Evolutionary conservation across 2,888 invertebrate genomes (phyloP).

Genomic region (Lobophora halterata): DNA sequence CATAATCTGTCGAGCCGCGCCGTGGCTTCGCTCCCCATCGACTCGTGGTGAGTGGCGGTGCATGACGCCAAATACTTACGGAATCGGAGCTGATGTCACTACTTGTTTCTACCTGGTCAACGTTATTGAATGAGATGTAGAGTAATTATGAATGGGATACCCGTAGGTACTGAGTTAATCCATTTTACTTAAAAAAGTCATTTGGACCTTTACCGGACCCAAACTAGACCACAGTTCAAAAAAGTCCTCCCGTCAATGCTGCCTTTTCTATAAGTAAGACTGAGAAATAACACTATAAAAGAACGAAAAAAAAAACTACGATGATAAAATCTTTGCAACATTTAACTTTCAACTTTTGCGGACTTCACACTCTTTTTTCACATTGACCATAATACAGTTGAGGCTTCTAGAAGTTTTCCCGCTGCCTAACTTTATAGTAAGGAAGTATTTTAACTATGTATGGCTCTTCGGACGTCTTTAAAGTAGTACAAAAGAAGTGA

Average conservation of each 20-base stretch:
- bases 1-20: too few species aligned
- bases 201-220: too few species aligned
- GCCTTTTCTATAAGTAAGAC: constrained; percentile 37
- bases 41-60: too few species aligned
- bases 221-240: constrained; percentile 17
- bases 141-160: too few species aligned
- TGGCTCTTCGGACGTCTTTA: constrained; percentile 21
- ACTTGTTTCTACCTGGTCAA: too few species aligned
- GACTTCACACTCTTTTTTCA: constrained; percentile 48
- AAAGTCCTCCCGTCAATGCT: constrained; percentile 27
- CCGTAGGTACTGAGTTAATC: too few species aligned
- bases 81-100: too few species aligned
- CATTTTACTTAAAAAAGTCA: too few species aligned
- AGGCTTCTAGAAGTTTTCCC: constrained; percentile 45
- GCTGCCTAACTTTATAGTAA: constrained; percentile 46
- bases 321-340: constrained; percentile 55
- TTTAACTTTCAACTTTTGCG: constrained; percentile 57
- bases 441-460: constrained; percentile 47
- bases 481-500: constrained; percentile 28
- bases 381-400: constrained; percentile 57
- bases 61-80: too few species aligned
- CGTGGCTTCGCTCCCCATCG: too few species aligned
- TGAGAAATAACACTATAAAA: constrained; percentile 43
- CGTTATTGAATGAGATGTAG: too few species aligned
- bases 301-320: constrained; percentile 34